These are phyloP conservation scores for Peromyscus maniculatus DNA, from an alignment of 2,113 vertebrate genomes.

Conservation along the genomic window DNA sequence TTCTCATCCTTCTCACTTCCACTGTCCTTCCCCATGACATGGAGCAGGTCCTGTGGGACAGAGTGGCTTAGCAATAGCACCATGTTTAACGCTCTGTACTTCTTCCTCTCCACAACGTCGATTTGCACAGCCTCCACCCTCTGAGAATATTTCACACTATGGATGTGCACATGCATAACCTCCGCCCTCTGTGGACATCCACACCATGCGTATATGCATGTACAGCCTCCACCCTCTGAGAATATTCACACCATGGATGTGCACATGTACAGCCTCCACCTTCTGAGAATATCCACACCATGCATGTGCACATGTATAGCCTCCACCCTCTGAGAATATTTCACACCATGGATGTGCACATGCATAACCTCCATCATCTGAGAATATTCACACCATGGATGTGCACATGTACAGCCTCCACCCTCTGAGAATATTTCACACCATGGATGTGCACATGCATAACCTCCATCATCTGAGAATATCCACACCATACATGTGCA, in stretches of 20 bases:
- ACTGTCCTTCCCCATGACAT: background rate
- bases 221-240: background rate
- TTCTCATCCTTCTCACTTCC: background rate
- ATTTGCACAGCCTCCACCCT: fast-evolving
- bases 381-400: background rate
- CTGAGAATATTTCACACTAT: background rate
- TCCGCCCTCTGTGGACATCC: background rate
- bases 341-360: background rate
- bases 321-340: background rate
- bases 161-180: fast-evolving
- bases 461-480: background rate
- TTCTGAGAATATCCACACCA: background rate
- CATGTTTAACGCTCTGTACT: fast-evolving
- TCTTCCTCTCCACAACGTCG: background rate
- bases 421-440: background rate
- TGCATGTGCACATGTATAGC: background rate
- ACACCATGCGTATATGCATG: background rate
- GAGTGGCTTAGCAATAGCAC: background rate
- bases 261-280: fast-evolving
- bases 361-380: background rate
- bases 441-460: fast-evolving
- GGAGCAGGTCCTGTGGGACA: background rate
- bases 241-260: background rate
- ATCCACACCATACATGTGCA: background rate
- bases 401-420: background rate